A percentile compares a stretch with the other conserved stretches of the same genome.
phyloP scores from a whole-genome alignment of 2,113 vertebrate genomes.

The Seriola dumerili region DNA sequence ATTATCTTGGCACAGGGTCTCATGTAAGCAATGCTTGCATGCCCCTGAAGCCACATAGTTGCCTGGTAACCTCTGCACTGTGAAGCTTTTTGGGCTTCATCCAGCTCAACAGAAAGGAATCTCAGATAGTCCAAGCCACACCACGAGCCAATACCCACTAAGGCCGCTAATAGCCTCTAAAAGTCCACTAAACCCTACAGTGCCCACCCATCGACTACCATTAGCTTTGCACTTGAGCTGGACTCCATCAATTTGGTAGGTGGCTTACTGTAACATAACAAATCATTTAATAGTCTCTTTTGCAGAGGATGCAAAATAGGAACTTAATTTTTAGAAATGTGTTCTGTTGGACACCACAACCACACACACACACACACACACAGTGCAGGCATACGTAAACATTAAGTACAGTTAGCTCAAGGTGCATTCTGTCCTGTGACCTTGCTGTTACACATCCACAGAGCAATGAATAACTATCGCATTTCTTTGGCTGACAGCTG shows the following conservation, averaged over 20 bases:
- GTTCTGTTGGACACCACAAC: slow-evolving; percentile 11
- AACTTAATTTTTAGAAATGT: slow-evolving; percentile 15
- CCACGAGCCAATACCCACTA: slow-evolving; percentile 42
- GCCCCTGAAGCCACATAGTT: slow-evolving; percentile 40
- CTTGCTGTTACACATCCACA: slow-evolving; percentile 84
- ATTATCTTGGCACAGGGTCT: slow-evolving; percentile 44
- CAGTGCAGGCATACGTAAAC: slow-evolving; percentile 47
- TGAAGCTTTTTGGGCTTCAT: slow-evolving; percentile 42
- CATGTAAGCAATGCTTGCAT: slow-evolving; percentile 44
- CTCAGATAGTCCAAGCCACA: slow-evolving; percentile 26
- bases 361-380: slow-evolving; percentile 44
- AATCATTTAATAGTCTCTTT: slow-evolving; percentile 27
- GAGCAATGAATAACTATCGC: slow-evolving; percentile 88
- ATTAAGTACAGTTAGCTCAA: slow-evolving; percentile 83
- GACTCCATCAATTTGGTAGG: slow-evolving; percentile 20
- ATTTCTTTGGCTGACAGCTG: slow-evolving; percentile 89
- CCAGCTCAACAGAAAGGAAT: slow-evolving; percentile 50
- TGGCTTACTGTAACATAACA: slow-evolving; percentile 2
- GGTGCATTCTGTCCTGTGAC: slow-evolving; percentile 84
- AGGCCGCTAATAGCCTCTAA: slow-evolving; percentile 46
- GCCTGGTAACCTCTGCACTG: slow-evolving; percentile 31
- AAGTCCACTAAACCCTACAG: slow-evolving; percentile 40
- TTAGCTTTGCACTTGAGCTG: slow-evolving; percentile 35
- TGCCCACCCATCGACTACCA: slow-evolving; percentile 32
- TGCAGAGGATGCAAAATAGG: slow-evolving; percentile 35